Conservation (phyloP, 2,113 vertebrate species). For the Phasianus colchicus region DNA sequence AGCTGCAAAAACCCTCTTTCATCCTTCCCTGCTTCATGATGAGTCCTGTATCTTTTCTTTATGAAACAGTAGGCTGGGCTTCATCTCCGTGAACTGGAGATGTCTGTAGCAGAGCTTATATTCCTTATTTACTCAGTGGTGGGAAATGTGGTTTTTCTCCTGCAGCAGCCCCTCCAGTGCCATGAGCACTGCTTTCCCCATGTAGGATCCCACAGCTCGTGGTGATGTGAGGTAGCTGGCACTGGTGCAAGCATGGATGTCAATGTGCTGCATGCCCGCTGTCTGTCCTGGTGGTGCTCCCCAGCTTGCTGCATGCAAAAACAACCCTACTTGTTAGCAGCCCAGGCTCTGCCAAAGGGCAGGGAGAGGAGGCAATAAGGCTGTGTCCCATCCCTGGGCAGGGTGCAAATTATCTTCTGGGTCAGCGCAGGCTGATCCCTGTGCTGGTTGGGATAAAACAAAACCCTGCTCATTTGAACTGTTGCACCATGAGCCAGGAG, state of each 20-base stretch:
- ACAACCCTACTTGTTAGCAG: not conserved
- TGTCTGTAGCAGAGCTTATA: not conserved
- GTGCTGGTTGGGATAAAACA: not conserved
- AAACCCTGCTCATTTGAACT: not conserved
- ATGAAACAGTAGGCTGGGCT: not conserved
- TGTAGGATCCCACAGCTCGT: not conserved
- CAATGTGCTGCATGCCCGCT: not conserved
- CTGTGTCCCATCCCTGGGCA: not conserved
- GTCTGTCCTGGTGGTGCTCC: not conserved
- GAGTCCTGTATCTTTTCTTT: not conserved
- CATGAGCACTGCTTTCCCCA: not conserved
- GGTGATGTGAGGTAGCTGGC: not conserved
- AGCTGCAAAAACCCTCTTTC: not conserved
- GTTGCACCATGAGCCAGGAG: rapidly evolving
- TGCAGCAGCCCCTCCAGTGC: not conserved
- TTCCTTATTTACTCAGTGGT: not conserved
- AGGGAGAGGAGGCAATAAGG: not conserved
- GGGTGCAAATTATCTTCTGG: not conserved
- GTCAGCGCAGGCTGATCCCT: not conserved
- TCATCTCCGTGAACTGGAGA: not conserved
- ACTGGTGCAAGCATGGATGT: not conserved
- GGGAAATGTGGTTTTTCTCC: not conserved
- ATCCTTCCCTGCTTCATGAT: conserved; percentile 2
- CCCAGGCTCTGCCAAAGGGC: not conserved
- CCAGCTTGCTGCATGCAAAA: not conserved